Base-by-base conservation (phyloP, 2,888 invertebrate species). In the Drosophila macrothrix region DNA sequence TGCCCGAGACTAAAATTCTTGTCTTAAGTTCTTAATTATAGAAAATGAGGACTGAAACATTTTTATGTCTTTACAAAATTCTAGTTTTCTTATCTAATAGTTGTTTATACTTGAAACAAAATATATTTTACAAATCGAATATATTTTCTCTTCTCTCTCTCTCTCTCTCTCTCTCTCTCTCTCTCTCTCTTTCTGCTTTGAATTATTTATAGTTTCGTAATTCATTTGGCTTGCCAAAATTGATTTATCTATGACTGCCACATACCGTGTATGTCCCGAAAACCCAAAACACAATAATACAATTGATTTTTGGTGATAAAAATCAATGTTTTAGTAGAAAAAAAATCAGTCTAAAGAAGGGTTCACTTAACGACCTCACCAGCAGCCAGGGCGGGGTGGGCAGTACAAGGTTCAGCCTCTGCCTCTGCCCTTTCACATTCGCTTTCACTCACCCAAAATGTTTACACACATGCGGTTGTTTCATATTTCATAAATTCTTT, bases 291-390 rank as follows among this genome's bases (percentile, higher is more conserved):
- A 85, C 86, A 88, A 87, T 88, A 84, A 90, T 84, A 84, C 88
- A 90, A 87, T 90, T 89, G 90, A 88, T 90, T 88, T 78, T 85
- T 88, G 79, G 81, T 83, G 90, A 87, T 89, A 89, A 90, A 90
- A 88, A 89, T 87, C 90, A 77, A 83, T 83, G 76, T 82, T 90
- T 90, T 83, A 54, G 31, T 77, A 62, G 22, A 65, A 73, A 78
- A 70, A 60, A 59, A 66, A 22, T 0, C 7, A 19, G 14, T 2
- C 16, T 16, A 59, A 69, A 56, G 70, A 87, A 68, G 83, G 83
- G 86, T 85, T 66, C 77, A 60, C 69, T 68, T 84, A 82, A 82
- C 63, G 58, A 69, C 39, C 55, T 52, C 28, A 60, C 39, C 62
- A 67, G 68, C 28, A 4, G 33, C 33, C 52, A 62, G 66, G 66